phyloP scores from a whole-genome alignment of 2,888 invertebrate species.

The Callyntrura sp. region DNA sequence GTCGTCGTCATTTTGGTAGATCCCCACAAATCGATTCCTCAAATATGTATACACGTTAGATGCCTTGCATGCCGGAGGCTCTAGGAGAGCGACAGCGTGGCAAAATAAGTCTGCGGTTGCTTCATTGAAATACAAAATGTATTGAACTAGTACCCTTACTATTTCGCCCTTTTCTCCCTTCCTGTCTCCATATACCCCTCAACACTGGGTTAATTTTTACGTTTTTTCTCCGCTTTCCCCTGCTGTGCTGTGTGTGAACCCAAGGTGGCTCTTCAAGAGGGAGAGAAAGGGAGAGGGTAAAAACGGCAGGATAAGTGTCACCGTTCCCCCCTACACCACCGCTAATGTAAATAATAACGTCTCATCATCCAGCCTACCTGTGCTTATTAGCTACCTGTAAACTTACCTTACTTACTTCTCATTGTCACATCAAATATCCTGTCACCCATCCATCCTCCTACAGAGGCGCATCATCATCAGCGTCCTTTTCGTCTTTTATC shows the following conservation, averaged over 20 bases:
- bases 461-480: background rate
- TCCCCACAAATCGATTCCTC: too few relatives aligned
- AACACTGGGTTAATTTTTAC: background rate
- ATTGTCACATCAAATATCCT: background rate
- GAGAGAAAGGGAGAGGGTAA: background rate
- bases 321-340: background rate
- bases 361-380: constrained; percentile 52
- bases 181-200: background rate
- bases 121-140: too few relatives aligned
- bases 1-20: too few relatives aligned
- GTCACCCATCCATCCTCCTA: background rate
- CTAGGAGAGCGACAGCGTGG: too few relatives aligned
- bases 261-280: background rate
- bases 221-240: background rate
- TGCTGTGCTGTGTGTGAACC: constrained; percentile 30
- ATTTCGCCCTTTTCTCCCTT: background rate
- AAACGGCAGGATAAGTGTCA: constrained; percentile 20
- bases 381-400: constrained; percentile 36
- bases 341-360: constrained; percentile 49
- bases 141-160: too few relatives aligned
- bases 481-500: background rate
- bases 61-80: background rate
- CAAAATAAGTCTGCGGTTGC: background rate
- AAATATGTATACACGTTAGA: background rate
- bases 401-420: constrained; percentile 32